A percentile compares a stretch with the other conserved stretches of the same genome.
These are phyloP conservation scores for Hapalemur alaotrensis DNA, from an alignment of 2,797 vertebrate genomes.

Conservation along the genomic window DNA sequence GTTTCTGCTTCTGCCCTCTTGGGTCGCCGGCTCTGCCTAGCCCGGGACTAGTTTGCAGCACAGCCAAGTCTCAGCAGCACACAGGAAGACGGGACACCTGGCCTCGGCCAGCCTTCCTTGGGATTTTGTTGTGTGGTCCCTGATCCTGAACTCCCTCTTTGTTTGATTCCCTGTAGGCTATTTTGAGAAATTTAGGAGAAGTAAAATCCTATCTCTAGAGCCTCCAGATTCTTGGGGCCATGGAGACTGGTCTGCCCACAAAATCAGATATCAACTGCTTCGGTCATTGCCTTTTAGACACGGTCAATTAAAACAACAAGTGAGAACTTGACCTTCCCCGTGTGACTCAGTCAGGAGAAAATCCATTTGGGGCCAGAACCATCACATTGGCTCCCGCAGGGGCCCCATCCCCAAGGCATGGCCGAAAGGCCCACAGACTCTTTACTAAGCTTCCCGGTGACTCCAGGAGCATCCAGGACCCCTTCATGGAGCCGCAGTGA, in stretches of 20 bases:
- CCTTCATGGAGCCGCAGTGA: neutral
- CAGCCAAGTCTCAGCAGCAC: neutral
- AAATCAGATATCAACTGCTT: neutral
- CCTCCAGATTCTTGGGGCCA: neutral
- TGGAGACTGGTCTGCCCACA: neutral
- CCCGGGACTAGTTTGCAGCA: neutral
- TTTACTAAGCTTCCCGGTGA: neutral
- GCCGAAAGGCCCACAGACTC: neutral
- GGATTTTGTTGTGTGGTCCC: neutral
- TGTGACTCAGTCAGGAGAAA: neutral
- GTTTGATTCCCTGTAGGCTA: neutral
- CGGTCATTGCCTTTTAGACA: neutral
- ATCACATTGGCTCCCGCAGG: neutral
- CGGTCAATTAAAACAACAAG: neutral
- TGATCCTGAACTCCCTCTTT: neutral
- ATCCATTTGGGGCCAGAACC: neutral
- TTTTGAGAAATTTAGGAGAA: neutral
- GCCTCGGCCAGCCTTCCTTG: neutral
- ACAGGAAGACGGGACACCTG: neutral
- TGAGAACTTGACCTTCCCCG: neutral
- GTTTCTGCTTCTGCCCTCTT: neutral
- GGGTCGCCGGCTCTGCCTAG: neutral
- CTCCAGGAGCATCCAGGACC: neutral
- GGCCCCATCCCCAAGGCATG: too few relatives aligned
- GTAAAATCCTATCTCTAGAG: neutral